Percentiles rank a stretch among this genome's conserved stretches.
phyloP scores from a whole-genome alignment of 2,888 invertebrate genomes.

The Lottia gigantea region DNA sequence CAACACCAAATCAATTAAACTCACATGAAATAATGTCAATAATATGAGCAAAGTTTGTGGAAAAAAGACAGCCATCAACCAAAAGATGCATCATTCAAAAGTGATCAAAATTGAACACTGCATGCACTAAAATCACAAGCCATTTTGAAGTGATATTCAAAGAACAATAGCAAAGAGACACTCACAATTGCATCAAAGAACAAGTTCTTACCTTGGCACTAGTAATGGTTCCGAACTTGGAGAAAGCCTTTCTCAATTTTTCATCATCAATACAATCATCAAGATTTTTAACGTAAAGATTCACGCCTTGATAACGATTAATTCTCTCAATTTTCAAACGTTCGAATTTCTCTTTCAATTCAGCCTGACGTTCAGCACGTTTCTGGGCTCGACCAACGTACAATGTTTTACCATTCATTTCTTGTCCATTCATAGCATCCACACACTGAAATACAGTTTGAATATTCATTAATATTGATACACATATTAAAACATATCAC shows the following conservation, averaged over 20 bases:
- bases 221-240: slow-evolving; percentile 95
- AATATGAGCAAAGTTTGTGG: too few relatives aligned
- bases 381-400: slow-evolving; percentile 99
- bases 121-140: too few relatives aligned
- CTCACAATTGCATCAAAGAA: too few relatives aligned
- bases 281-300: slow-evolving; percentile 98
- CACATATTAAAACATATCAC: too few relatives aligned
- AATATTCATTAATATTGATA: background rate
- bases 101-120: too few relatives aligned
- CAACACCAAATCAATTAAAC: too few relatives aligned
- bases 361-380: slow-evolving; percentile 98
- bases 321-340: slow-evolving; percentile 92
- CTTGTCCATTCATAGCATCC: slow-evolving; percentile 87
- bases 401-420: slow-evolving; percentile 69
- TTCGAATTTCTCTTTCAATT: slow-evolving; percentile 95
- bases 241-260: slow-evolving; percentile 92
- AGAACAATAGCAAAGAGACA: too few relatives aligned
- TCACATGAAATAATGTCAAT: too few relatives aligned
- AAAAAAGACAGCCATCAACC: too few relatives aligned
- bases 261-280: slow-evolving; percentile 99
- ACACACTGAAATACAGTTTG: slow-evolving; percentile 76
- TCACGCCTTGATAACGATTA: slow-evolving; percentile 88
- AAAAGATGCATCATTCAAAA: too few relatives aligned
- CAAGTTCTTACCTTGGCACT: slow-evolving; percentile 93
- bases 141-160: too few relatives aligned